Evolutionary conservation across 2,888 invertebrate species (phyloP), one percentile per base, ranked within the genome.

Genomic region (Eupelmus urozonus): DNA sequence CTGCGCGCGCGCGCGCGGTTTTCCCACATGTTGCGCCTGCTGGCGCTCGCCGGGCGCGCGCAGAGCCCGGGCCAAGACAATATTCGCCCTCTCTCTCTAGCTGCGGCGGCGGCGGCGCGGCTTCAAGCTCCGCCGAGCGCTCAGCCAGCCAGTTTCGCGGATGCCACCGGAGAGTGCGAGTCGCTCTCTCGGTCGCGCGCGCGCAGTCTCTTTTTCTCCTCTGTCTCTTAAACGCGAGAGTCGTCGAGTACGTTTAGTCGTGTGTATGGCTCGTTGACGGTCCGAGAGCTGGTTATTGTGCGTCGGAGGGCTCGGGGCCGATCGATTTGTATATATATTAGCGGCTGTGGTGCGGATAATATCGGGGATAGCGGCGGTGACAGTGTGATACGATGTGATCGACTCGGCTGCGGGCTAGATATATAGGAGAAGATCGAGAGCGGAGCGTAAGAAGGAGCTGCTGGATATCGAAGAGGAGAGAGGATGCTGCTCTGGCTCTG

Each of bases 21-120:
- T 87, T 88, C 84, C 88, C 88, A 88, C 88, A 88, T 89, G 89
- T 89, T 89, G 89, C 89, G 88, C 87, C 83, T 87, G 86, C 82
- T 83, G 85, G 85, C 82, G 85, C 82, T 84, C 86, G 85, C 85
- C 86, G 85, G 85, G 88, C 89, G 89, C 89, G 88, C 5, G 45
- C 16, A 88, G 88, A 88, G 87, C 88, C 89, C 89, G 89, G 89
- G 89, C 89, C 87, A 86, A 67, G 67, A 62, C 78, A 73, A 53
- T 63, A 29, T 45, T 72, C 72, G 7, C 65, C 23, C 53, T 9
- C 71, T 53, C 72, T 78, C 82, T 83, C 82, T 78, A 81, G 16
- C 65, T 72, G 29, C 20, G 42, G 11, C 25, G 72, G 16, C 65
- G 75, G 29, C 20, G 42, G 11, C 25, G 72, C 85, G 25, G 51